phyloP scores from a whole-genome alignment of 1,140 invertebrate species.

The Calephelis nemesis region DNA sequence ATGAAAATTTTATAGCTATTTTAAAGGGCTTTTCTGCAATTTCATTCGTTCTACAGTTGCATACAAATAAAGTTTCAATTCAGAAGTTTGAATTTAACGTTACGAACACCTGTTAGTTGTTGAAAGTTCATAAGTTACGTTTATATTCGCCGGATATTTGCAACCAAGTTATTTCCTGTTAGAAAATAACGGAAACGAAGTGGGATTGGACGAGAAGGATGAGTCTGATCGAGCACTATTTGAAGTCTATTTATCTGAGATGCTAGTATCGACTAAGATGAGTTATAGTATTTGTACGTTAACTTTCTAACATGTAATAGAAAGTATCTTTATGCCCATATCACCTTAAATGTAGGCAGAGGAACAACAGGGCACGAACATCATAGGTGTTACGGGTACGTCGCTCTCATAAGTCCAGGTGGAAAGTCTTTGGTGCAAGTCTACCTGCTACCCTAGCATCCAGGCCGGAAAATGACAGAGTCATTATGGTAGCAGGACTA shows the following conservation, averaged over 20 bases:
- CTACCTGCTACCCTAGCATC: too few species aligned
- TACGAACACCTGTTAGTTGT: conserved; percentile 7
- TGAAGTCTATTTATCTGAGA: background rate
- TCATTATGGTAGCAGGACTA: too few species aligned
- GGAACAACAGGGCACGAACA: too few species aligned
- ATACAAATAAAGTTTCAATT: conserved; percentile 9
- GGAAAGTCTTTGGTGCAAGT: too few species aligned
- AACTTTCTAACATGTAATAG: too few species aligned
- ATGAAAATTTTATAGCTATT: background rate
- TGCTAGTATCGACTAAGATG: background rate
- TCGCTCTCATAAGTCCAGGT: too few species aligned
- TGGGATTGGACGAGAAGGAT: background rate
- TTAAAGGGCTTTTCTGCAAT: background rate
- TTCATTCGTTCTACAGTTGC: background rate
- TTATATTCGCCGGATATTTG: conserved; percentile 7
- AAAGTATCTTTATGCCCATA: too few species aligned
- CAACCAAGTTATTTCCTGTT: conserved; percentile 10
- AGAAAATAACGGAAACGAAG: conserved; percentile 4
- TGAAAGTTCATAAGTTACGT: conserved; percentile 8
- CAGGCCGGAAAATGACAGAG: too few species aligned
- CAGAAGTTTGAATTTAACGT: background rate
- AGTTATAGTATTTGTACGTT: too few species aligned
- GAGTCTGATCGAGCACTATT: background rate
- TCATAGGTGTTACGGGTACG: too few species aligned
- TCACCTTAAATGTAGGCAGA: too few species aligned